A percentile compares a stretch with the other conserved stretches of the same genome.
These are phyloP conservation scores for Danio jaintianensis DNA, from an alignment of 2,797 vertebrate genomes.

Conservation along the genomic window DNA sequence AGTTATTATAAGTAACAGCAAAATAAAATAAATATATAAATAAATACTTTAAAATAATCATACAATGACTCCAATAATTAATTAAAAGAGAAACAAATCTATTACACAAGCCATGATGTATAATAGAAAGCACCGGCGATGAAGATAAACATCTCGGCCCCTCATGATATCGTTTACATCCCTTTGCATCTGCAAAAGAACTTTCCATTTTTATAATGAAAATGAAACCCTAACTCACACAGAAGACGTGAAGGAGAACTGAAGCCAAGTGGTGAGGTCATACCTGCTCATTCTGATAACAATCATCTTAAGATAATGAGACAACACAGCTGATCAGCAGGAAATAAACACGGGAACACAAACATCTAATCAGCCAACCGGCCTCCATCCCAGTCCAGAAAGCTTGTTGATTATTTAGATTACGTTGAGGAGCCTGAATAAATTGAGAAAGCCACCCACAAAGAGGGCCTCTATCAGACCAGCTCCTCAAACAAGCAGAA, in stretches of 20 bases:
- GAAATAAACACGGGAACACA: slow-evolving; percentile 53
- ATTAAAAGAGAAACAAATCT: neutral
- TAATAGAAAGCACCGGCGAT: neutral
- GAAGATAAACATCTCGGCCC: neutral
- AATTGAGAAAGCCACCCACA: slow-evolving; percentile 63
- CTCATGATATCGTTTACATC: neutral
- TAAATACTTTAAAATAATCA: neutral
- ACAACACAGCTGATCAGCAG: slow-evolving; percentile 58
- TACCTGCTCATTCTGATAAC: slow-evolving; percentile 30
- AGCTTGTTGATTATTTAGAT: slow-evolving; percentile 59
- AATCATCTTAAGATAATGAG: slow-evolving; percentile 33
- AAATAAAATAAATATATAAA: neutral
- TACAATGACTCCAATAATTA: neutral
- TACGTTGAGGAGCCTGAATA: slow-evolving; percentile 57
- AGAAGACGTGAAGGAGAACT: neutral
- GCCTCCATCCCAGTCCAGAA: slow-evolving; percentile 39
- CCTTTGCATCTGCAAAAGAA: neutral
- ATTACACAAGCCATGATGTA: neutral
- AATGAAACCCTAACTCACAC: neutral
- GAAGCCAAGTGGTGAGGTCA: slow-evolving; percentile 4
- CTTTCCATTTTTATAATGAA: neutral
- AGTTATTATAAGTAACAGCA: neutral
- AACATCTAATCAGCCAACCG: slow-evolving; percentile 55
- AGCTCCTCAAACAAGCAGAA: slow-evolving; percentile 66
- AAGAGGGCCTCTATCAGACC: slow-evolving; percentile 58